A percentile compares a stretch with the other conserved stretches of the same genome.
phyloP scores from a whole-genome alignment of 2,113 vertebrate genomes.

The Macrotus californicus region DNA sequence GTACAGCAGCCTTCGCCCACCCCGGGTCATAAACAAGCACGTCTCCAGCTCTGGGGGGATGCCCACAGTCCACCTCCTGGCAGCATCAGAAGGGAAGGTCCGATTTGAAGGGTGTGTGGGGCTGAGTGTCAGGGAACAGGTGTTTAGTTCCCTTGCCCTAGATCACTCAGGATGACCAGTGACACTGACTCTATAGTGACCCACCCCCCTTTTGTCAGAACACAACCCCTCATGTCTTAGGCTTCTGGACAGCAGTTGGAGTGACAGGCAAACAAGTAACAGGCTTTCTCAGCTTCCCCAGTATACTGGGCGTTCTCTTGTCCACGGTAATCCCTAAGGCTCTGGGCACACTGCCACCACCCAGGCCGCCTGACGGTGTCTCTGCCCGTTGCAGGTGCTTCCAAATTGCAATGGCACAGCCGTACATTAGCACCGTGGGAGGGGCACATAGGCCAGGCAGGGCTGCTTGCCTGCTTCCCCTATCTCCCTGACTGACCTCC shows the following conservation, averaged over 20 bases:
- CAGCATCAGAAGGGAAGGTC: background rate
- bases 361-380: background rate
- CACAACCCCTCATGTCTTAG: slow-evolving; percentile 75
- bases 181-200: background rate
- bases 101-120: background rate
- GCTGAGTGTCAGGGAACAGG: background rate
- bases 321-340: too few species aligned
- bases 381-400: background rate
- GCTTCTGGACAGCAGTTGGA: slow-evolving; percentile 81
- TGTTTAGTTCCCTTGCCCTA: too few species aligned
- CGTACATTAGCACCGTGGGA: rapidly evolving
- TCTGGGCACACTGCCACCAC: background rate
- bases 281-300: background rate
- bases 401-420: rapidly evolving
- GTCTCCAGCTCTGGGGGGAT: background rate
- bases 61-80: background rate
- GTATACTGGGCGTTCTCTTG: rapidly evolving
- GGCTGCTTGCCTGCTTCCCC: background rate
- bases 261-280: slow-evolving; percentile 75
- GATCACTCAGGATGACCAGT: background rate
- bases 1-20: background rate
- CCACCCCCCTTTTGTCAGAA: slow-evolving; percentile 73
- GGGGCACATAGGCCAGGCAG: background rate
- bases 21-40: background rate
- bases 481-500: background rate